Conservation (phyloP, 2,113 vertebrate genomes). For the Oreochromis tanganicae region DNA sequence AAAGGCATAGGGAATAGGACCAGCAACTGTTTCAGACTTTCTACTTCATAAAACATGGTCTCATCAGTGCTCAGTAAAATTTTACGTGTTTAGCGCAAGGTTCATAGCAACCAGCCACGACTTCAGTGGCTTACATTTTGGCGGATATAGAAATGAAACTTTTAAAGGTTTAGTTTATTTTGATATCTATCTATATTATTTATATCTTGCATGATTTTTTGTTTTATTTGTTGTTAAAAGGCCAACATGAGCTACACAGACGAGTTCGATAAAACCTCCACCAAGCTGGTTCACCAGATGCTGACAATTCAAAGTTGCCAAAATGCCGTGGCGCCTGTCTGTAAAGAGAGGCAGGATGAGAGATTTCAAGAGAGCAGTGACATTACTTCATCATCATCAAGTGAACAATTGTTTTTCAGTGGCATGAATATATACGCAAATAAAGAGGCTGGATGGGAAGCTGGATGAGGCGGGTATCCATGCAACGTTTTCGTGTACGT, state of each 20-base stretch:
- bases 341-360: slow-evolving; percentile 46
- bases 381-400: slow-evolving; percentile 19
- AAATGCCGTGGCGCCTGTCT: slow-evolving; percentile 28
- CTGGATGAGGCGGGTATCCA: slow-evolving; percentile 44
- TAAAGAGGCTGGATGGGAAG: not conserved
- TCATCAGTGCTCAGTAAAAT: not conserved
- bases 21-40: not conserved
- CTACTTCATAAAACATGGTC: not conserved
- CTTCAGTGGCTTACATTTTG: not conserved
- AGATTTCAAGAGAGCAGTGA: slow-evolving; percentile 24
- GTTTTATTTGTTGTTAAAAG: not conserved
- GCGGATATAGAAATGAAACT: not conserved
- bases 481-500: not conserved
- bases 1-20: not conserved
- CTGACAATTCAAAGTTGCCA: slow-evolving; percentile 44
- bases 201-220: not conserved
- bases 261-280: slow-evolving; percentile 26
- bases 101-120: not conserved
- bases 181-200: not conserved
- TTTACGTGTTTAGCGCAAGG: not conserved
- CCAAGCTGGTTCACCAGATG: slow-evolving; percentile 36
- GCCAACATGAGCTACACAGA: not conserved
- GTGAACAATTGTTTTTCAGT: not conserved
- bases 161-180: not conserved
- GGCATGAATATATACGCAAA: not conserved